Evolutionary conservation across 2,888 invertebrate genomes (phyloP).

Genomic region (Podotricha telesiphe): DNA sequence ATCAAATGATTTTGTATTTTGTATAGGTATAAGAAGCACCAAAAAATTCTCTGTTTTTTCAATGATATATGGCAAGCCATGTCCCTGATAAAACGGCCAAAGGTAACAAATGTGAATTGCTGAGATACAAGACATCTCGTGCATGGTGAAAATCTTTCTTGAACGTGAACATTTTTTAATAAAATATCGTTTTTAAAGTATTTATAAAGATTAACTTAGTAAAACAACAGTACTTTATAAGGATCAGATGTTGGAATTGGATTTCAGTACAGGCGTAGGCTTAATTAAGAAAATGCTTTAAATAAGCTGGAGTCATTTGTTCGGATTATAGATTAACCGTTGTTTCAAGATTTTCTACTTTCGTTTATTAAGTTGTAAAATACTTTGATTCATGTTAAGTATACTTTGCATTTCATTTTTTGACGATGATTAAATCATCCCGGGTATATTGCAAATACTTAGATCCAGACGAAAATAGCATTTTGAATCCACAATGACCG

Average conservation of each 20-base stretch:
- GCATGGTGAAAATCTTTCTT: too few species aligned
- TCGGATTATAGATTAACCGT: conserved; percentile 18
- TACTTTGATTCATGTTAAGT: background rate
- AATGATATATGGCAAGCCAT: too few species aligned
- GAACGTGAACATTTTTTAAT: too few species aligned
- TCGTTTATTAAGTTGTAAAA: conserved; percentile 3
- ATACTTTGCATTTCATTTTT: background rate
- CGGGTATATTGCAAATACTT: background rate
- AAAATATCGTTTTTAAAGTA: background rate
- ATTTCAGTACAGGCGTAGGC: background rate
- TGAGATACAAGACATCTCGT: too few species aligned
- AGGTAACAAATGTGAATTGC: too few species aligned
- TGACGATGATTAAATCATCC: background rate
- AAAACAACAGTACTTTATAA: background rate
- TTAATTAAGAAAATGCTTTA: conserved; percentile 22
- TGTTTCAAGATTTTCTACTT: background rate
- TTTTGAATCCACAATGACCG: background rate
- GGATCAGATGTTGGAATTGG: conserved; percentile 5
- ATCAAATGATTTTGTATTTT: too few species aligned
- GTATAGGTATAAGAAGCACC: too few species aligned
- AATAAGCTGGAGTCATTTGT: conserved; percentile 21
- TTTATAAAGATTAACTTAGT: background rate
- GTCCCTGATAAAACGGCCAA: too few species aligned
- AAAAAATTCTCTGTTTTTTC: too few species aligned
- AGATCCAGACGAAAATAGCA: background rate